A percentile compares a stretch with the other conserved stretches of the same genome.
These are phyloP conservation scores for Onychostoma macrolepis DNA, from an alignment of 2,113 vertebrate genomes.

Conservation along the genomic window DNA sequence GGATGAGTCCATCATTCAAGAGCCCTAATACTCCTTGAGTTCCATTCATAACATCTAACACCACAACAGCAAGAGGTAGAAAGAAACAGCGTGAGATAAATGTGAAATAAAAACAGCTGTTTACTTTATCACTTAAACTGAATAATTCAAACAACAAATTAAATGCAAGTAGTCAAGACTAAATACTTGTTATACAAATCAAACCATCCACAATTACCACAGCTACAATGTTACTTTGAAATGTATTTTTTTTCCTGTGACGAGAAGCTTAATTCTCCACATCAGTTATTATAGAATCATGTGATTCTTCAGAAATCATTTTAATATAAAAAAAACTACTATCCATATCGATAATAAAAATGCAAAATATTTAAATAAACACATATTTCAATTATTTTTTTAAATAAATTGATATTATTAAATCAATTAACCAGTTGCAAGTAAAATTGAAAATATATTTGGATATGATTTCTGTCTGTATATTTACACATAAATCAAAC, in stretches of 20 bases:
- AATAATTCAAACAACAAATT: constrained; percentile 3
- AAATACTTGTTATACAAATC: neutral
- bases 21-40: constrained; percentile 22
- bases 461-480: neutral
- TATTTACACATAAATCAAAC: neutral
- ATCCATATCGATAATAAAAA: too few species aligned
- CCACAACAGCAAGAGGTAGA: neutral
- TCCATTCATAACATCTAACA: constrained; percentile 48
- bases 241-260: neutral
- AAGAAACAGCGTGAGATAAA: neutral
- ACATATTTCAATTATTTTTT: too few species aligned
- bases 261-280: neutral
- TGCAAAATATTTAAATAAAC: neutral
- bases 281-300: too few species aligned
- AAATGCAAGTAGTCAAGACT: neutral
- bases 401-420: neutral
- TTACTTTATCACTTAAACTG: neutral
- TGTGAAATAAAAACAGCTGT: neutral
- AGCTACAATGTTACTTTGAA: too few species aligned
- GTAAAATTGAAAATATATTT: neutral
- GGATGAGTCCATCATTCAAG: constrained; percentile 13
- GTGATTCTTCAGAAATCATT: neutral
- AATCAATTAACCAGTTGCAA: neutral
- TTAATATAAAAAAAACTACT: neutral
- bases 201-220: neutral